These are phyloP conservation scores for Brachionus paranguensis DNA, from an alignment of 1,140 invertebrate species.

Conservation along the genomic window DNA sequence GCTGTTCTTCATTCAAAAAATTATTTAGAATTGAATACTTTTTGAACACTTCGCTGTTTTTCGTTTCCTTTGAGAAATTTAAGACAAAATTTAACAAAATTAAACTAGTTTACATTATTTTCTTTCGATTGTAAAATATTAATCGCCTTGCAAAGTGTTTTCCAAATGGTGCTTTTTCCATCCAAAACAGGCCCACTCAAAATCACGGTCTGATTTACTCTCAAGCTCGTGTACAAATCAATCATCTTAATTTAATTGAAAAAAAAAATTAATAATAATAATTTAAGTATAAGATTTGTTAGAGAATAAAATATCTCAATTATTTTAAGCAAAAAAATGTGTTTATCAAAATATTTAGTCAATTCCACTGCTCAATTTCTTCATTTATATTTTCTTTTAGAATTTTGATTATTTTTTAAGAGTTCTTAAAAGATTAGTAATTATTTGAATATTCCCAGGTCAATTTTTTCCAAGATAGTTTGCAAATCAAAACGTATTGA, in stretches of 20 bases:
- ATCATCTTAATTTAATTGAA: slow-evolving; percentile 44
- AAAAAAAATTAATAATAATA: neutral
- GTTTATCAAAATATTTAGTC: too few relatives aligned
- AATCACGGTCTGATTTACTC: slow-evolving; percentile 47
- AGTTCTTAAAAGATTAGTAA: too few relatives aligned
- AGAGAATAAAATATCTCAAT: too few relatives aligned
- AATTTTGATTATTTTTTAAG: too few relatives aligned
- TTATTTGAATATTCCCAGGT: too few relatives aligned
- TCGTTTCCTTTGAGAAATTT: neutral
- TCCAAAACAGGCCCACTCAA: slow-evolving; percentile 48
- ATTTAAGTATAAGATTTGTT: too few relatives aligned
- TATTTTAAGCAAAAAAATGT: too few relatives aligned
- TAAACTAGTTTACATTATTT: neutral
- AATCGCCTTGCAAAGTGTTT: slow-evolving; percentile 46
- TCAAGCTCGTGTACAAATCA: slow-evolving; percentile 47
- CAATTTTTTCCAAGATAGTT: too few relatives aligned
- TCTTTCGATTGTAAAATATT: slow-evolving; percentile 42
- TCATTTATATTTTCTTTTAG: too few relatives aligned
- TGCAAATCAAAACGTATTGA: too few relatives aligned
- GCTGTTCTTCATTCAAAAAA: slow-evolving; percentile 6
- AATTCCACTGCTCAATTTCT: too few relatives aligned
- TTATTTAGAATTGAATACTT: slow-evolving; percentile 3
- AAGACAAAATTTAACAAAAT: neutral
- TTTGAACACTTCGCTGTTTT: neutral
- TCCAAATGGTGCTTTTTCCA: slow-evolving; percentile 49